Evolutionary conservation across 2,797 vertebrate genomes (phyloP), one percentile per base, ranked within the genome.

Genomic region (Chelidonichthys spinosus): DNA sequence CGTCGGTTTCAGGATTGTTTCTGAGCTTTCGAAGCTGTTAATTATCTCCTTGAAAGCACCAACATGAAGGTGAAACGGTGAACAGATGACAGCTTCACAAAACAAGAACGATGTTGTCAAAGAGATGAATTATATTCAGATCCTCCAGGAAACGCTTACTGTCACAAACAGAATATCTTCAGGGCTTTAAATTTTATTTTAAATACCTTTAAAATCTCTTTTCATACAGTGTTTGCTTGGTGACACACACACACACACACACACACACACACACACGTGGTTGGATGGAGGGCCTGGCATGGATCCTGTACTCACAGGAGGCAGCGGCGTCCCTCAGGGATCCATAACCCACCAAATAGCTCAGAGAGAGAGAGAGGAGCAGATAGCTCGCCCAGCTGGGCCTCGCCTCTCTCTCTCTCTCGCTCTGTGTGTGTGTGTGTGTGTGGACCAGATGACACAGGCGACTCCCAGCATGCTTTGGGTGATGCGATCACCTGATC

Each of bases 271-370:
- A 75, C 59, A 63, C 73, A 55, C 52, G 7, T 1, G 17, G 69
- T 74, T 68, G 6, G 43, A 71, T 63, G 4, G 43, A 76, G 78
- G 87, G 66, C 81, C 75, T 90, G 86, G 88, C 86, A 68, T 40
- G 63, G 66, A 69, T 81, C 78, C 82, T 46, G 46, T 10, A 55
- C 76, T 76, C 87, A 81, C 88, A 88, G 87, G 85, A 88, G 88
- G 88, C 82, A 78, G 76, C 33, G 15, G 72, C 62, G 67, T 88
- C 83, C 78, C 83, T 83, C 72, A 74, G 86, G 85, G 86, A 88
- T 83, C 85, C 72, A 81, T 66, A 89, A 86, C 85, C 69, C 56
- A 88, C 78, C 80, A 83, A 78, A 86, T 63, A 82, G 76, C 73
- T 81, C 74, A 25, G 70, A 82, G 78, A 83, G 61, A 73, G 69